phyloP scores from a whole-genome alignment of 2,113 vertebrate genomes.

The Cyanistes caeruleus region DNA sequence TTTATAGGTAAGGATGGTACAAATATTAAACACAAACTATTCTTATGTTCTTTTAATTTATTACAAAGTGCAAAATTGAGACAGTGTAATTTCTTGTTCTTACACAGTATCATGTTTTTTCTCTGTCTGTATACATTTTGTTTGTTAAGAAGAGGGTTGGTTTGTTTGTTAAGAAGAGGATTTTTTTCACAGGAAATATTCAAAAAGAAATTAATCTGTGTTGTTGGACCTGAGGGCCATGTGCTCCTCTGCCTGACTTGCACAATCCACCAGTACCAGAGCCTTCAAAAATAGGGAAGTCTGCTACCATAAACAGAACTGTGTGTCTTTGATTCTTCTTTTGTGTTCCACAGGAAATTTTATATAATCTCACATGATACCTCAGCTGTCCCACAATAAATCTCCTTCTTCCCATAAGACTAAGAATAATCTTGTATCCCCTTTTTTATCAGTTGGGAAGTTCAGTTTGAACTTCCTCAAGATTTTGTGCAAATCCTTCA shows the following conservation, averaged over 20 bases:
- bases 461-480: background rate
- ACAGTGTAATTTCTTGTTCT: background rate
- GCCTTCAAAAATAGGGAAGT: background rate
- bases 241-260: background rate
- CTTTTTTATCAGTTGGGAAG: background rate
- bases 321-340: background rate
- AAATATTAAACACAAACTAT: background rate
- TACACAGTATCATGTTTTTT: background rate
- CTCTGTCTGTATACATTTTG: background rate
- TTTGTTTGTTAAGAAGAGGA: background rate
- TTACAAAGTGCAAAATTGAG: background rate
- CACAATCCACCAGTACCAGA: background rate
- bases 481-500: background rate
- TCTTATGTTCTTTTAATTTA: slow-evolving; percentile 14
- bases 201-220: background rate
- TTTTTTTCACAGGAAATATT: background rate
- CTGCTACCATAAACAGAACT: background rate
- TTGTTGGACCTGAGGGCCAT: background rate
- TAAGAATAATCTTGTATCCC: background rate
- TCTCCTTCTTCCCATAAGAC: background rate
- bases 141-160: background rate
- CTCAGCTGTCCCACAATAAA: background rate
- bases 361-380: background rate
- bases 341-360: background rate
- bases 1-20: slow-evolving; percentile 1